Evolutionary conservation across 2,797 vertebrate species (phyloP).

Genomic region (Fistularia commersonii): DNA sequence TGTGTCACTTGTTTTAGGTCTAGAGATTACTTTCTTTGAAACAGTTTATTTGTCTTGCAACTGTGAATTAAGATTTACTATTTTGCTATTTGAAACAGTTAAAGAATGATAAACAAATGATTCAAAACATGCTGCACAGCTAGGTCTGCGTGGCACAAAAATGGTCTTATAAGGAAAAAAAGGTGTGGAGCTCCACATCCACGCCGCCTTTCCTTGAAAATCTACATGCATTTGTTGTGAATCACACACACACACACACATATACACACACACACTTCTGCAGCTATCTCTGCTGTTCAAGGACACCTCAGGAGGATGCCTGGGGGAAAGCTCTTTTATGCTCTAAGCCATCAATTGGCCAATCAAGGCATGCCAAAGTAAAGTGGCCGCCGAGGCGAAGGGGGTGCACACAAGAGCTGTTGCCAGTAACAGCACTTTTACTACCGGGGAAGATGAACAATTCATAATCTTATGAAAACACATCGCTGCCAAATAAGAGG

Average conservation of each 20-base stretch:
- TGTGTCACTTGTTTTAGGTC: too few species aligned
- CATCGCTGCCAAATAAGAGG: background rate
- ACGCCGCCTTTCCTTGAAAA: background rate
- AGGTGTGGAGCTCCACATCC: background rate
- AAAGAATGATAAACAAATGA: too few species aligned
- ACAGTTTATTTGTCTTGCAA: too few species aligned
- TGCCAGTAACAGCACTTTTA: slow-evolving; percentile 24
- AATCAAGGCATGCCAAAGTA: slow-evolving; percentile 30
- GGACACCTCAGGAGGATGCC: slow-evolving; percentile 30
- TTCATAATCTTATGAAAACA: slow-evolving; percentile 1
- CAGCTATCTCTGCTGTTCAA: slow-evolving; percentile 16
- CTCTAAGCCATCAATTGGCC: slow-evolving; percentile 35
- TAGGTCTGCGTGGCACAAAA: slow-evolving; percentile 1
- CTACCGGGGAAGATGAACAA: slow-evolving; percentile 3
- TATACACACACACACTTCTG: slow-evolving; percentile 4
- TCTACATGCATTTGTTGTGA: background rate
- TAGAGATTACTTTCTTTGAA: too few species aligned
- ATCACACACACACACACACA: too few species aligned
- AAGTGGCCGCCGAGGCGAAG: slow-evolving; percentile 13
- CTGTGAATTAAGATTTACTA: too few species aligned
- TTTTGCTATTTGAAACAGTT: too few species aligned
- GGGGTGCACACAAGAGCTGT: slow-evolving; percentile 19
- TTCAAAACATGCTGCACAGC: too few species aligned
- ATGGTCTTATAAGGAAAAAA: background rate
- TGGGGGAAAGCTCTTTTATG: slow-evolving; percentile 23